Conservation (phyloP, 2,888 invertebrate genomes). For the Tromatobia lineatoria region DNA sequence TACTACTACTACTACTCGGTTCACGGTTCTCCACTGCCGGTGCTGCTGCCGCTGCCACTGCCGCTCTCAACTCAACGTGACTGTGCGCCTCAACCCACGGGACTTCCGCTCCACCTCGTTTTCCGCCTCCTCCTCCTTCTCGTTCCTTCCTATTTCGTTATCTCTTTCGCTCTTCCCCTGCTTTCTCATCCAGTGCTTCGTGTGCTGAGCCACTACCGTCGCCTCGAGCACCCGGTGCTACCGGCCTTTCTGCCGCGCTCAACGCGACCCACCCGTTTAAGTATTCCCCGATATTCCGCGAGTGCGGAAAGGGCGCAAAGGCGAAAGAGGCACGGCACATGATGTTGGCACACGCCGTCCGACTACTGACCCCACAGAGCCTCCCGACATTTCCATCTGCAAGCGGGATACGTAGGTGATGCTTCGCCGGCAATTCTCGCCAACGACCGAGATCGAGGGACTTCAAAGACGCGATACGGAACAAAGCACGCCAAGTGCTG, state of each 20-base stretch:
- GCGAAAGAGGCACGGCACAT: slow-evolving; percentile 28
- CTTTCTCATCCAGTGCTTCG: slow-evolving; percentile 41
- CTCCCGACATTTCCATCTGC: slow-evolving; percentile 17
- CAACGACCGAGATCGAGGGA: slow-evolving; percentile 36
- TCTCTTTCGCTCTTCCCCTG: slow-evolving; percentile 38
- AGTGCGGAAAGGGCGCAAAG: slow-evolving; percentile 38
- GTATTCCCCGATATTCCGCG: slow-evolving; percentile 55
- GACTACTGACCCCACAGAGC: slow-evolving; percentile 48
- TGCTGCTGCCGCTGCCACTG: slow-evolving; percentile 48
- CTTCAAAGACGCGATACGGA: slow-evolving; percentile 55
- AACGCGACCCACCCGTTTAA: slow-evolving; percentile 49
- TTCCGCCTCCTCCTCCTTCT: slow-evolving; percentile 51
- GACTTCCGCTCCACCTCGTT: slow-evolving; percentile 58
- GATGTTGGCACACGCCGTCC: slow-evolving; percentile 36
- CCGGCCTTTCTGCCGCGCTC: slow-evolving; percentile 42
- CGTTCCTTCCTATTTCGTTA: slow-evolving; percentile 32
- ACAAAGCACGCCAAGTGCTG: slow-evolving; percentile 49
- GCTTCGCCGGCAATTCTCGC: slow-evolving; percentile 35
- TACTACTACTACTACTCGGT: slow-evolving; percentile 21
- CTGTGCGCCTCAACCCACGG: slow-evolving; percentile 51
- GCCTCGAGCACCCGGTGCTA: slow-evolving; percentile 60
- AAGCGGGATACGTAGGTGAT: slow-evolving; percentile 23
- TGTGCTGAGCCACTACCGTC: slow-evolving; percentile 42
- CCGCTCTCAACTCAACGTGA: slow-evolving; percentile 54
- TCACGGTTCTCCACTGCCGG: slow-evolving; percentile 23